A percentile compares a stretch with the other conserved stretches of the same genome.
Conservation (phyloP, 1,140 invertebrate species). For the Thereuonema tuberculata region DNA sequence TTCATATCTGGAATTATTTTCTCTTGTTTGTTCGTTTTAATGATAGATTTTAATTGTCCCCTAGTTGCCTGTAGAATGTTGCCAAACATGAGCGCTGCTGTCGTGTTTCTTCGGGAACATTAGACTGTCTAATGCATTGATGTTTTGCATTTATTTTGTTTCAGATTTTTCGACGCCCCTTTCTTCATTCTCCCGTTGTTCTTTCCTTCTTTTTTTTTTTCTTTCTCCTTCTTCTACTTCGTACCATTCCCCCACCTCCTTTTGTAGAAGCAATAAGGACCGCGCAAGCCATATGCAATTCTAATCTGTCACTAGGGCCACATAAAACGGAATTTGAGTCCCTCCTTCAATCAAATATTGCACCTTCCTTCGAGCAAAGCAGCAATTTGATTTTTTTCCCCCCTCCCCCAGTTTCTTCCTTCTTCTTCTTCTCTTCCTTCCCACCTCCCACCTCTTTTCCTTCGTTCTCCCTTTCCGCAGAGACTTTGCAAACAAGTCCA, state of each 20-base stretch:
- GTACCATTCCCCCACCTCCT: too few relatives aligned
- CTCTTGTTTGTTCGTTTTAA: not conserved
- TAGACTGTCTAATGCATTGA: too few relatives aligned
- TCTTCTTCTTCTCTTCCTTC: not conserved
- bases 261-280: not conserved
- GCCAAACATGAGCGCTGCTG: too few relatives aligned
- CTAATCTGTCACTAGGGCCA: slow-evolving; percentile 4
- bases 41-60: too few relatives aligned
- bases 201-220: too few relatives aligned
- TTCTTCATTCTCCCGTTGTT: too few relatives aligned
- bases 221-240: too few relatives aligned
- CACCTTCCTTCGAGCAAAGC: not conserved
- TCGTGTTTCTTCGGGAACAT: too few relatives aligned
- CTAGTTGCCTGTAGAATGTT: too few relatives aligned
- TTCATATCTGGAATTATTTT: not conserved
- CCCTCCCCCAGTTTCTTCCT: not conserved
- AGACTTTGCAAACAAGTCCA: too few relatives aligned
- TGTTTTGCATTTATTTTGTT: too few relatives aligned
- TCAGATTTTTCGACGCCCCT: too few relatives aligned
- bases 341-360: slow-evolving; percentile 8
- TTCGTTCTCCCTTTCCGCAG: not conserved
- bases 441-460: not conserved
- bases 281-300: slow-evolving; percentile 1
- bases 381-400: not conserved
- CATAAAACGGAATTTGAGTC: slow-evolving; percentile 7